Evolutionary conservation across 2,888 invertebrate species (phyloP).

Genomic region (Venustoraphidia nigricollis): DNA sequence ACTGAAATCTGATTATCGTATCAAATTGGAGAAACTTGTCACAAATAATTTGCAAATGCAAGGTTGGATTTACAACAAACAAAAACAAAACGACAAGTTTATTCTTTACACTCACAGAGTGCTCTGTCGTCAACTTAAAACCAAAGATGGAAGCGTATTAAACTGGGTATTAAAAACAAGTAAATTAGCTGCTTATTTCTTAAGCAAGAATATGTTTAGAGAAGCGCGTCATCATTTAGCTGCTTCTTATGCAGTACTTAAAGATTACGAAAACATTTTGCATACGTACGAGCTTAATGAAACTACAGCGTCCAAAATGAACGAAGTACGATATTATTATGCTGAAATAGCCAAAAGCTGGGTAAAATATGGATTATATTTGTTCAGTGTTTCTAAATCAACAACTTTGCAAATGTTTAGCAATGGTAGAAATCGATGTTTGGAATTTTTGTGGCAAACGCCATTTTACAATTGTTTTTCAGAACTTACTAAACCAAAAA

Average conservation of each 20-base stretch:
- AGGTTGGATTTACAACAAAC: conserved; percentile 40
- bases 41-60: conserved; percentile 48
- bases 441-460: conserved; percentile 9
- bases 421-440: conserved; percentile 12
- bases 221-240: conserved; percentile 48
- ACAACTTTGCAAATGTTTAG: conserved; percentile 20
- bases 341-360: conserved; percentile 34
- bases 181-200: conserved; percentile 35
- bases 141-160: conserved; percentile 38
- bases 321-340: no score
- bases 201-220: conserved; percentile 18
- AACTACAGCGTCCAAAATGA: no score
- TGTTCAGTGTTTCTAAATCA: conserved; percentile 39
- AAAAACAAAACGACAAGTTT: conserved; percentile 35
- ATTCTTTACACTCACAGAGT: conserved; percentile 38
- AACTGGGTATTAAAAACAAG: conserved; percentile 40
- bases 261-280: conserved; percentile 10
- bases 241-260: conserved; percentile 39
- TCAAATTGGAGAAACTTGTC: conserved; percentile 38
- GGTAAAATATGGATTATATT: conserved; percentile 41
- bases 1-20: conserved; percentile 27
- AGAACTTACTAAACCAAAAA: not conserved
- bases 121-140: conserved; percentile 37
- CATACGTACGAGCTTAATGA: no score
- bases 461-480: conserved; percentile 5